Percentiles rank a stretch among this genome's conserved stretches.
Conservation (phyloP, 2,888 invertebrate genomes). For the Tenthredo mesomela region DNA sequence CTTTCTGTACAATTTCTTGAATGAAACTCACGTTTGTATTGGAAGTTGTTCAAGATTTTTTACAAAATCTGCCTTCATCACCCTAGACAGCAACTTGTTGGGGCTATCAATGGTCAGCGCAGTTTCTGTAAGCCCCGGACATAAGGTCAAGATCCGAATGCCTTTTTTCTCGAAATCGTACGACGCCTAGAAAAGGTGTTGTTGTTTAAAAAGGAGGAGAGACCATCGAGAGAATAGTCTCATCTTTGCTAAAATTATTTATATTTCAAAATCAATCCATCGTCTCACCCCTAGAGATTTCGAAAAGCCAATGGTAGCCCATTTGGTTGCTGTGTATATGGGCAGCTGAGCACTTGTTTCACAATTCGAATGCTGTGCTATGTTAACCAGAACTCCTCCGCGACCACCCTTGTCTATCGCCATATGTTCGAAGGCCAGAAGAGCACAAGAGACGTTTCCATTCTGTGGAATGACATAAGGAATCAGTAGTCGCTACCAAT, state of each 20-base stretch:
- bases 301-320: conserved; percentile 72
- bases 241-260: not conserved
- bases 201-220: not conserved
- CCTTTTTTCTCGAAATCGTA: conserved; percentile 72
- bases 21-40: conserved; percentile 71
- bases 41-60: conserved; percentile 71
- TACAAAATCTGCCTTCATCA: conserved; percentile 74
- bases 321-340: conserved; percentile 75
- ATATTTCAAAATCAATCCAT: not conserved
- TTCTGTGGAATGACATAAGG: conserved; percentile 59
- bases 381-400: conserved; percentile 78
- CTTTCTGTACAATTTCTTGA: not conserved
- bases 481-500: not conserved
- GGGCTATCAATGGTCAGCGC: conserved; percentile 71
- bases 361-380: conserved; percentile 78
- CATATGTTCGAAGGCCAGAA: conserved; percentile 75
- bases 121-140: conserved; percentile 76
- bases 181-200: conserved; percentile 64
- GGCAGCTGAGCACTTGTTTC: conserved; percentile 69
- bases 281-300: conserved; percentile 69
- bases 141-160: conserved; percentile 74
- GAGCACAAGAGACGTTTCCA: conserved; percentile 71
- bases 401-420: conserved; percentile 74
- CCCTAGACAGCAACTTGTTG: conserved; percentile 70
- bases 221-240: not conserved